Conservation (phyloP, 2,797 vertebrate genomes). For the Clamator glandarius region DNA sequence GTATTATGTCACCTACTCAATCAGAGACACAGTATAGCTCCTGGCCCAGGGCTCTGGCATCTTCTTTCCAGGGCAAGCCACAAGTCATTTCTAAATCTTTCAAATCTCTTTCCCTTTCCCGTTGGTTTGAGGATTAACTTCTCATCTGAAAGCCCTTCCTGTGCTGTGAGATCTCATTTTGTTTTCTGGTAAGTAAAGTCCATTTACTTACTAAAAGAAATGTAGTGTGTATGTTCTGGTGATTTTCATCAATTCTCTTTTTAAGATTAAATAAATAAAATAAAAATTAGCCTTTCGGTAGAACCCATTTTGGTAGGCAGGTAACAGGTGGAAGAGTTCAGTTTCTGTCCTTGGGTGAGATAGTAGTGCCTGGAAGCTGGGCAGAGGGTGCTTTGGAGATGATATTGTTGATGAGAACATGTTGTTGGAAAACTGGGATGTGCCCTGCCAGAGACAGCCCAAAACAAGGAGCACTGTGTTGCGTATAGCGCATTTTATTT, state of each 20-base stretch:
- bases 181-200: background rate
- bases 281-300: background rate
- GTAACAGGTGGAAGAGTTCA: background rate
- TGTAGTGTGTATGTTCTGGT: background rate
- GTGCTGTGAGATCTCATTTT: background rate
- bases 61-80: conserved; percentile 22
- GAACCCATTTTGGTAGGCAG: background rate
- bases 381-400: background rate
- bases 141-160: background rate
- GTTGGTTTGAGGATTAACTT: background rate
- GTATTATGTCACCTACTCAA: conserved; percentile 33
- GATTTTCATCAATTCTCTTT: background rate
- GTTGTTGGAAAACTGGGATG: accelerated
- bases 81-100: conserved; percentile 38
- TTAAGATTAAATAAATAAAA: background rate
- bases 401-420: accelerated
- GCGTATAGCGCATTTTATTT: background rate
- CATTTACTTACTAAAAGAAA: background rate
- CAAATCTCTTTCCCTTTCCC: background rate
- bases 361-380: background rate
- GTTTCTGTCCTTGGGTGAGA: background rate
- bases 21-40: conserved; percentile 2
- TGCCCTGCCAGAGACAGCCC: background rate
- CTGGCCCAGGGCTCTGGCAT: background rate
- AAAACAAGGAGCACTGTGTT: background rate